Evolutionary conservation across 2,888 invertebrate genomes (phyloP), one percentile per base, ranked within the genome.

Genomic region (Leptopterna dolabrata): DNA sequence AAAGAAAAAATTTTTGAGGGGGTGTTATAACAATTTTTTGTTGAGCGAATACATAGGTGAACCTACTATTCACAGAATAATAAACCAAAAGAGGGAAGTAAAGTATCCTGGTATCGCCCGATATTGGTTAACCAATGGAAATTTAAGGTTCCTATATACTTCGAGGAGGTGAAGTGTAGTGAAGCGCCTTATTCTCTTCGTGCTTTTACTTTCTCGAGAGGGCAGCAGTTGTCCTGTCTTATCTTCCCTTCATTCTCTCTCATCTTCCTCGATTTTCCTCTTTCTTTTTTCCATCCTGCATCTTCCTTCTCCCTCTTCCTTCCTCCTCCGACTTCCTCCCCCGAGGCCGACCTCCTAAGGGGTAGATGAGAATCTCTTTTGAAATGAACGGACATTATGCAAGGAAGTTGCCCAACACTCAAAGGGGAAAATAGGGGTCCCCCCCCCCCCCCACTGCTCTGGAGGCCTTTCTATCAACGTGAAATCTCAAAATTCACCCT

Each of bases 321-420:
- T 36, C 36, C 36, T 7, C 7, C 36, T 36, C 36, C 36, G 36
- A 84, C 84, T 86, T 55, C 55, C 86, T 86, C 47, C 43, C 86
- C 51, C 78, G 73, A 27, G 11, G 19, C 24, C 76, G 78, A 43
- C 78, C 76, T 78, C 63, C 76, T 3, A 29, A 24, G 43, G 41
- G 41, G 63, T 83, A 83, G 83, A 83, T 83, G 83, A 83, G 83
- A 70, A 83, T 83, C 83, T 83, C 83, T 70, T 83, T 83, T 83
- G 83, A 83, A 83, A 83, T 70, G 83, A 86, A 55, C 86, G 86
- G 85, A 76, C 86, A 76, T 63, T 76, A 76, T 76, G 86, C 63
- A 78, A 86, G 86, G 76, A 63, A 76, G 76, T 63, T 78, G 76
- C 78, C 86, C 86, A 78, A 78, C 78, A 86, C 78, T 86, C 86